Conservation (phyloP, 1,140 invertebrate genomes). For the Musca vetustissima region DNA sequence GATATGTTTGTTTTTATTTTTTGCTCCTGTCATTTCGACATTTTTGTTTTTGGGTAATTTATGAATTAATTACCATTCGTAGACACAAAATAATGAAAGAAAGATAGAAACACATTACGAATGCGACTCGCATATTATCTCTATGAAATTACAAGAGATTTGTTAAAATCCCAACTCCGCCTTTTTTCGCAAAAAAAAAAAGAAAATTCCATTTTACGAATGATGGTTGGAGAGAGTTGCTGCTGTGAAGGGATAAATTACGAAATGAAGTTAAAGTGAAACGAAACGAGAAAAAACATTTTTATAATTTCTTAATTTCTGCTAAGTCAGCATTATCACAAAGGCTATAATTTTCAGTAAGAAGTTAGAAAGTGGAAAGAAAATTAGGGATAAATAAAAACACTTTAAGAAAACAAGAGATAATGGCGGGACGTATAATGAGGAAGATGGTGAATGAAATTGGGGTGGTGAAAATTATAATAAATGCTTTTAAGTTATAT, state of each 20-base stretch:
- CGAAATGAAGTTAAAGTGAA: background rate
- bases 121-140: conserved; percentile 13
- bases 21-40: background rate
- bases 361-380: background rate
- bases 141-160: conserved; percentile 15
- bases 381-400: no score
- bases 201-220: no score
- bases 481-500: no score
- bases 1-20: no score
- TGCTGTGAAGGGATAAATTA: background rate
- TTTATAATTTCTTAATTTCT: conserved; percentile 55
- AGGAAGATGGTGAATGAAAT: no score
- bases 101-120: background rate
- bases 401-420: no score
- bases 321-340: conserved; percentile 22
- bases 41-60: conserved; percentile 19
- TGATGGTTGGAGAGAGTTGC: background rate
- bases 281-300: conserved; percentile 29
- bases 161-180: background rate
- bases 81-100: background rate
- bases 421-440: no score
- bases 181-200: background rate
- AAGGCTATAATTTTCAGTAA: conserved; percentile 8
- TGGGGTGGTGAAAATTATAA: no score
- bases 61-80: conserved; percentile 16